Evolutionary conservation across 2,888 invertebrate genomes (phyloP), one percentile per base, ranked within the genome.

Genomic region (Electrophaes corylata): DNA sequence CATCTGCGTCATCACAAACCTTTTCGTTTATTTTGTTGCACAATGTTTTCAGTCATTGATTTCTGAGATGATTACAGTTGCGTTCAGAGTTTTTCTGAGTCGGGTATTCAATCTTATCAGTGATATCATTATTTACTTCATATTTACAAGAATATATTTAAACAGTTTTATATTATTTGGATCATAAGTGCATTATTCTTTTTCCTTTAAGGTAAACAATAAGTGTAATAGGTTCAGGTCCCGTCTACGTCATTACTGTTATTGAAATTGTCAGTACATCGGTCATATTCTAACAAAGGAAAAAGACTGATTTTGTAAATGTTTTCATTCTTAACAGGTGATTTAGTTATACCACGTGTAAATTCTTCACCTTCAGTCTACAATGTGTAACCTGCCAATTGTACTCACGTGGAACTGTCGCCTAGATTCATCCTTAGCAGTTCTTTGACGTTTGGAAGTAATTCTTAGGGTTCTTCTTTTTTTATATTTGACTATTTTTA

Each of bases 71-170:
- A 37, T 35, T 44, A 6, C 5, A 16, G 47, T 50, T 64, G 47
- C 41, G 44, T 52, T 57, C 33, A 10, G 16, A 39, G 19, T 55
- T 39, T 44, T 52, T 57, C 33, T 11, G 16, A 39, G 19, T 55
- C 26, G 46, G 54, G 51, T 47, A 50, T 53, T 54, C 46, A 55
- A 55, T 31, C 6, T 53, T 62, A 55, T 64, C 64, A 45, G 6
- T 40, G 56, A 44, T 66, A 56, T 52, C 45, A 37, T 12, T 47
- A 26, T 39, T 40, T 16, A n/a, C 29, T 58, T 40, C 57, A 43
- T 54, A 52, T 55, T 59, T 45, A 45, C 44, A 26, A 51, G 64
- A 55, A n/a, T n/a, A n/a, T n/a, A n/a, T n/a, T n/a, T n/a, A n/a
- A n/a, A n/a, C n/a, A n/a, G n/a, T 26, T 29, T 8, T 29, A 20